These are phyloP conservation scores for Tetrax tetrax DNA, from an alignment of 2,113 vertebrate species.

Conservation along the genomic window DNA sequence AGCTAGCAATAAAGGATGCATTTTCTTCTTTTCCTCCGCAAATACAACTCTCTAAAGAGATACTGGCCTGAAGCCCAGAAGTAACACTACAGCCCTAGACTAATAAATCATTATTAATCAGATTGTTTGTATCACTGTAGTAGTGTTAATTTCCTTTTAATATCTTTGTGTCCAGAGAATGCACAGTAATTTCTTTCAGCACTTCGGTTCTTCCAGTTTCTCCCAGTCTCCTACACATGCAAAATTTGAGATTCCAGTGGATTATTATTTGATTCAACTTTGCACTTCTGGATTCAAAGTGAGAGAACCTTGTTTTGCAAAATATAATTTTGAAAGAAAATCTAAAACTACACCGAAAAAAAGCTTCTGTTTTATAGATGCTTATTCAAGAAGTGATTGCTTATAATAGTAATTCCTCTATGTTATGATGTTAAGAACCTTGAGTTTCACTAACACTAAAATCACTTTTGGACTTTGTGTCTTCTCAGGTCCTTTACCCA, in stretches of 20 bases:
- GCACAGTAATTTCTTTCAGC: background rate
- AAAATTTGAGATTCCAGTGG: background rate
- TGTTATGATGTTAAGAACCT: background rate
- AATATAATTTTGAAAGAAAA: background rate
- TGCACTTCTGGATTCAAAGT: background rate
- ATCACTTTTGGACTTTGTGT: background rate
- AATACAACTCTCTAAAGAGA: background rate
- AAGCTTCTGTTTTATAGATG: accelerated
- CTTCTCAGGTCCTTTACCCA: background rate
- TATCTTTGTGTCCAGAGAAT: background rate
- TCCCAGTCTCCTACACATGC: accelerated
- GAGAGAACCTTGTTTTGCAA: background rate
- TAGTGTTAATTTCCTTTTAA: background rate
- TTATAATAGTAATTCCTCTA: background rate
- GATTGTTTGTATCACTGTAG: background rate
- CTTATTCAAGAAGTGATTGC: background rate
- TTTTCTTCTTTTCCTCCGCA: background rate
- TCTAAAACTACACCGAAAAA: background rate
- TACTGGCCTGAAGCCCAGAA: background rate
- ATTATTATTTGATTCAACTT: background rate
- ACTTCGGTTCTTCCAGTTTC: background rate
- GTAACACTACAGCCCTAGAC: background rate
- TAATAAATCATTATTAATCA: slow-evolving; percentile 10
- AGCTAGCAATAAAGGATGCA: background rate
- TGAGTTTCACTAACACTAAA: background rate